Evolutionary conservation across 2,797 vertebrate genomes (phyloP).

Genomic region (Gouania willdenowi): DNA sequence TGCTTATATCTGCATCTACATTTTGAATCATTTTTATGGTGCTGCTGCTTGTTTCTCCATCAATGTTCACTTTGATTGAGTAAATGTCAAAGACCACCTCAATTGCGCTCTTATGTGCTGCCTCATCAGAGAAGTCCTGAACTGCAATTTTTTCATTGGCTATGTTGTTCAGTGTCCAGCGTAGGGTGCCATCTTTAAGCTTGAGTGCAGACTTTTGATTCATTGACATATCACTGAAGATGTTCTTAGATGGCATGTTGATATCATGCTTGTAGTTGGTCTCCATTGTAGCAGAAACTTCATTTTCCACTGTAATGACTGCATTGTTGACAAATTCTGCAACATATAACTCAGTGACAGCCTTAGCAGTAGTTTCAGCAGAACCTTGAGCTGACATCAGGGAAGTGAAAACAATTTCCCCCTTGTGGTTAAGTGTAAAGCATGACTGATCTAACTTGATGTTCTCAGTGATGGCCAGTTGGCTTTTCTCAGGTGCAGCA

Average conservation of each 20-base stretch:
- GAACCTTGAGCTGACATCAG: slow-evolving; percentile 68
- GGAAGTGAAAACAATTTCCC: slow-evolving; percentile 64
- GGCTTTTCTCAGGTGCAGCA: slow-evolving; percentile 68
- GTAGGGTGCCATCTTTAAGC: slow-evolving; percentile 67
- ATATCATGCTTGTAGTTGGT: slow-evolving; percentile 81
- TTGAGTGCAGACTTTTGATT: slow-evolving; percentile 72
- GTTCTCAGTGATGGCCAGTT: slow-evolving; percentile 76
- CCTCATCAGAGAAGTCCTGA: slow-evolving; percentile 76
- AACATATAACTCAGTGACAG: slow-evolving; percentile 71
- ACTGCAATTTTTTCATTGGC: slow-evolving; percentile 79
- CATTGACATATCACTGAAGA: slow-evolving; percentile 77
- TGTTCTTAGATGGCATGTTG: slow-evolving; percentile 72
- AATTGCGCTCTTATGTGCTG: slow-evolving; percentile 71
- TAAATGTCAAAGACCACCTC: slow-evolving; percentile 72
- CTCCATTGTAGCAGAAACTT: slow-evolving; percentile 72
- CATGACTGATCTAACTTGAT: slow-evolving; percentile 76
- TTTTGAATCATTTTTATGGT: slow-evolving; percentile 79
- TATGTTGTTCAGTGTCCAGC: slow-evolving; percentile 69
- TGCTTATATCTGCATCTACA: slow-evolving; percentile 70
- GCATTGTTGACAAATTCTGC: slow-evolving; percentile 75
- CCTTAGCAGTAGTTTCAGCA: slow-evolving; percentile 75
- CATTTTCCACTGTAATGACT: slow-evolving; percentile 68
- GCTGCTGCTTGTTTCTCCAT: slow-evolving; percentile 70
- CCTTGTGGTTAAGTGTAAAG: slow-evolving; percentile 78
- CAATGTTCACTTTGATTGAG: slow-evolving; percentile 72